phyloP scores from a whole-genome alignment of 2,113 vertebrate genomes.

The Xyrauchen texanus region DNA sequence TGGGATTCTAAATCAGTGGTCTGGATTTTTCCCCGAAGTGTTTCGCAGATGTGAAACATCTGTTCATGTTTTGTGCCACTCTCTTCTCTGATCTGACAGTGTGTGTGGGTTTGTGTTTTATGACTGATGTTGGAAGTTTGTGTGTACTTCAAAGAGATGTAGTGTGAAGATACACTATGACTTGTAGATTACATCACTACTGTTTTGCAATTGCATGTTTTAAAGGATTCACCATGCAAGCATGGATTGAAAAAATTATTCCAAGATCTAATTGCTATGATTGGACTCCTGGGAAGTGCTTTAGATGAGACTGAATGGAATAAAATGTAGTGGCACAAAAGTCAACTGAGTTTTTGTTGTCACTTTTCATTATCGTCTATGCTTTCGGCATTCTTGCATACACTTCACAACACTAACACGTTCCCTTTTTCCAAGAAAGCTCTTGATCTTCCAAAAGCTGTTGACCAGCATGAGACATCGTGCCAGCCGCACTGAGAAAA shows the following conservation, averaged over 20 bases:
- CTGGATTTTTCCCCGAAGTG: constrained; percentile 28
- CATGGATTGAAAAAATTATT: neutral
- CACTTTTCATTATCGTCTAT: neutral
- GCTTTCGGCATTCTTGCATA: neutral
- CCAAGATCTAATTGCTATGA: neutral
- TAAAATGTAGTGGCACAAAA: neutral
- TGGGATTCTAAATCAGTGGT: constrained; percentile 36
- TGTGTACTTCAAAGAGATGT: neutral
- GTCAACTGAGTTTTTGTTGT: neutral
- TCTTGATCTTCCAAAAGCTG: constrained; percentile 23
- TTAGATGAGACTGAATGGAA: neutral
- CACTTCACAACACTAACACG: neutral
- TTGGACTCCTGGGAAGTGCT: neutral
- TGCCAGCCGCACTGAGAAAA: neutral
- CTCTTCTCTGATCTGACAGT: neutral
- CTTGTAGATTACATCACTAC: constrained; percentile 32
- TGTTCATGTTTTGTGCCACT: constrained; percentile 40
- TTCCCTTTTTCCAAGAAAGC: neutral
- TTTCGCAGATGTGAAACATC: constrained; percentile 50
- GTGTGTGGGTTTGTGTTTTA: neutral
- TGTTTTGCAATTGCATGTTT: constrained; percentile 17
- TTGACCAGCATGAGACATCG: neutral
- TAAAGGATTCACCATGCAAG: neutral
- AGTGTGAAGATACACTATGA: constrained; percentile 1
- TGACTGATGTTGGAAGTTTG: constrained; percentile 4